A percentile compares a stretch with the other conserved stretches of the same genome.
phyloP scores from a whole-genome alignment of 2,888 invertebrate genomes.

The Plemyria rubiginata region DNA sequence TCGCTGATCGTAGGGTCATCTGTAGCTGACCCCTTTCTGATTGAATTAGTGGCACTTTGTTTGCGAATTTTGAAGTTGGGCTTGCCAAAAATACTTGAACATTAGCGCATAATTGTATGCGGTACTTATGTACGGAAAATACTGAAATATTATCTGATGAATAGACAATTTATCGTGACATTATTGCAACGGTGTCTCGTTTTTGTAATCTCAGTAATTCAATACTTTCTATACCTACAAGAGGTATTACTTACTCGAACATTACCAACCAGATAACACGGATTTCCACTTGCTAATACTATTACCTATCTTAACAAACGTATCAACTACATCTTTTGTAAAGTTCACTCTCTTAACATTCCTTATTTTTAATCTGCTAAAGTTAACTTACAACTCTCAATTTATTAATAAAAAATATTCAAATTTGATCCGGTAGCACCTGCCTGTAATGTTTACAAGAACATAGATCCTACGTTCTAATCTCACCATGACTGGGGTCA shows the following conservation, averaged over 20 bases:
- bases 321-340: too few relatives aligned
- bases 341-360: too few relatives aligned
- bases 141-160: slow-evolving; percentile 9
- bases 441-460: neutral
- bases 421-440: neutral
- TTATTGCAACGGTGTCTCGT: neutral
- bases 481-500: neutral
- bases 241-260: too few relatives aligned
- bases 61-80: slow-evolving; percentile 30
- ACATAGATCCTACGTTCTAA: neutral
- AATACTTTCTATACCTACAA: neutral
- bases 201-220: neutral
- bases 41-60: slow-evolving; percentile 65
- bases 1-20: slow-evolving; percentile 63
- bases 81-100: slow-evolving; percentile 16
- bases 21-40: slow-evolving; percentile 67
- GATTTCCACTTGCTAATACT: too few relatives aligned
- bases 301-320: too few relatives aligned
- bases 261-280: too few relatives aligned
- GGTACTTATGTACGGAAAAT: slow-evolving; percentile 1
- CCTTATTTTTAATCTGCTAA: too few relatives aligned
- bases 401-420: too few relatives aligned
- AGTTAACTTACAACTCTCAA: too few relatives aligned
- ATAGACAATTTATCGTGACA: neutral
- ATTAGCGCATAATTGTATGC: slow-evolving; percentile 5